Base-by-base conservation (phyloP, 2,113 vertebrate genomes). In the Ptilorrhoa leucosticta region DNA sequence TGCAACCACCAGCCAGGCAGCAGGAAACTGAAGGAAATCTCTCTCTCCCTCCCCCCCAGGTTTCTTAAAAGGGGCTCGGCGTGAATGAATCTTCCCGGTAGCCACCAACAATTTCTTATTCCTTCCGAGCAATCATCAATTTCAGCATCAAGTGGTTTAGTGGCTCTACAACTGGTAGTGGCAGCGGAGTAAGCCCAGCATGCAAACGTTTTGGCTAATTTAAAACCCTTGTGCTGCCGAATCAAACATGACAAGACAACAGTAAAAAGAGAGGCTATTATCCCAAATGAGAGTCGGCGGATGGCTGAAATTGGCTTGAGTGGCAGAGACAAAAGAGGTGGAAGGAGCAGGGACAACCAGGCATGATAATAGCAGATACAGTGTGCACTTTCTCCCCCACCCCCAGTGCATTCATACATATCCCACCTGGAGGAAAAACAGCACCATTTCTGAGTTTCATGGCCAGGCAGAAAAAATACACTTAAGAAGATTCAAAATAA, bases 211-310 rank as follows among this genome's bases (percentile, higher is more conserved):
- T 97, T 89, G 95, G 96, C 98, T 98, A 96, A 98, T 98, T 98
- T 98, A 98, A 98, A 98, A 97, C 93, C 97, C 96, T 98, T 83
- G 95, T 95, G 97, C 94, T 84, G 96, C 88, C 20, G 95, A 98
- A 98, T 98, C 98, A 97, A 98, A 98, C 95, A 95, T 97, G 98
- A 98, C 97, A 98, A 97, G 97, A 96, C 93, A 93, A 90, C 81
- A 94, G 96, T 95, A 96, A 97, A 97, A 97, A 96, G 97, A 97
- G 95, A 98, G 94, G 96, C 97, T 98, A 97, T 98, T 97, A 98
- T 97, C 93, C 96, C 94, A 96, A 97, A 97, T 93, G 97, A 97
- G 97, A 97, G 97, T 90, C 27, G 58, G 96, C 31, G 79, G 94
- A 96, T 72, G 95, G 95, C 96, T 96, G 97, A 93, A 97, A 98